phyloP scores from a whole-genome alignment of 2,888 invertebrate species.

The Pelosia muscerda region DNA sequence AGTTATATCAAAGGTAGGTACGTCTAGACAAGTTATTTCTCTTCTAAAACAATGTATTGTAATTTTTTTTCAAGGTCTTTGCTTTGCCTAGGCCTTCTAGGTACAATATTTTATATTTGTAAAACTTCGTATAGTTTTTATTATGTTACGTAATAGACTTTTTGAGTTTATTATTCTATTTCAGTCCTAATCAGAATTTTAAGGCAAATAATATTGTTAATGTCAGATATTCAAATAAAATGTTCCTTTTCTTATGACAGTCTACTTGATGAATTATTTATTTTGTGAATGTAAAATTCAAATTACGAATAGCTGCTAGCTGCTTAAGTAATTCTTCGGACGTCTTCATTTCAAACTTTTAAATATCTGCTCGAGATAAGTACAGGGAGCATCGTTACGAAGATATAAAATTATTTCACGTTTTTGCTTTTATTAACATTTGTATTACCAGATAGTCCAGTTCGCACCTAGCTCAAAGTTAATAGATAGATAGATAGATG shows the following conservation, averaged over 20 bases:
- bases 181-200: background rate
- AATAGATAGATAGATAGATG: no score
- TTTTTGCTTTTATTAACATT: slow-evolving; percentile 36
- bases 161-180: background rate
- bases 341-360: slow-evolving; percentile 40
- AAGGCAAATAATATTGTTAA: background rate
- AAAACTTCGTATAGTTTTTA: background rate
- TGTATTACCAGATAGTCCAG: slow-evolving; percentile 20
- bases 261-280: slow-evolving; percentile 60
- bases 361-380: slow-evolving; percentile 23
- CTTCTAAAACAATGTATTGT: slow-evolving; percentile 41
- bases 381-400: slow-evolving; percentile 31
- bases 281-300: slow-evolving; percentile 55
- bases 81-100: slow-evolving; percentile 11
- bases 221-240: background rate
- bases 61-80: slow-evolving; percentile 40
- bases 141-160: background rate
- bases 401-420: slow-evolving; percentile 20
- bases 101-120: background rate
- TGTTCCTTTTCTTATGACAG: slow-evolving; percentile 29
- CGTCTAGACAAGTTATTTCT: slow-evolving; percentile 58
- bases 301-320: slow-evolving; percentile 47
- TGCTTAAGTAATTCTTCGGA: slow-evolving; percentile 34
- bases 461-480: no score
- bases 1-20: slow-evolving; percentile 49